Base-by-base conservation (phyloP, 2,113 vertebrate species). In the Tragelaphus imberbis region DNA sequence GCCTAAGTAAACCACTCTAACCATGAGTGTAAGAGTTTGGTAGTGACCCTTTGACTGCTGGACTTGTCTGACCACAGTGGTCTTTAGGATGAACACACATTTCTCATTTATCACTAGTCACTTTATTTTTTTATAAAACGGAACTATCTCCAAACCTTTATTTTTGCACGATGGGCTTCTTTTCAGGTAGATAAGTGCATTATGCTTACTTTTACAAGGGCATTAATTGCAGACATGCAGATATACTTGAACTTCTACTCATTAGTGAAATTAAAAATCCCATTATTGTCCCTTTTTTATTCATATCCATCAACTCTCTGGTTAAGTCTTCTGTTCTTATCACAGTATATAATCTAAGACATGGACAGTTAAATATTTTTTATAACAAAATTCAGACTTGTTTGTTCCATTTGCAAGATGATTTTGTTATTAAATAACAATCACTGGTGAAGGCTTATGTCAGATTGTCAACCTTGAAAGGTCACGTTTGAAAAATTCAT, bases 1-100 rank as follows among this genome's bases (percentile, higher is more conserved):
- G 40, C 75, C 25, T 91, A 61, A 95, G 95, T 90, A 30, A 97
- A 79, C 59, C 94, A 55, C 36, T 44, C 96, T 95, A 19, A 7
- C 8, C 47, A 19, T 33, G 7, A 87, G 5, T 12, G 2, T 8
- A 53, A 44, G 36, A 47, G 58, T 84, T 84, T 44, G 53, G 44
- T 53, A 12, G 15, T 25, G 36, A 14, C 23, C 13, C 11, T 55
- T 12, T 33, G 51, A 11, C 27, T 40, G 97, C 98, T 97, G 97
- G 93, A 98, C 97, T 94, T 0, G 1, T 3, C 5, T 65, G 61
- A 36, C 33, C 4, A 2, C 28, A 85, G 0, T 9, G 16, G 27
- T 77, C 27, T 49, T 77, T 25, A 25, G 23, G 19, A 40, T 7
- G 65, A 92, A 56, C 25, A 5, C 7, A 12, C 9, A 4, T 27